Base-by-base conservation (phyloP, 2,797 vertebrate genomes). In the Pangasius djambal region DNA sequence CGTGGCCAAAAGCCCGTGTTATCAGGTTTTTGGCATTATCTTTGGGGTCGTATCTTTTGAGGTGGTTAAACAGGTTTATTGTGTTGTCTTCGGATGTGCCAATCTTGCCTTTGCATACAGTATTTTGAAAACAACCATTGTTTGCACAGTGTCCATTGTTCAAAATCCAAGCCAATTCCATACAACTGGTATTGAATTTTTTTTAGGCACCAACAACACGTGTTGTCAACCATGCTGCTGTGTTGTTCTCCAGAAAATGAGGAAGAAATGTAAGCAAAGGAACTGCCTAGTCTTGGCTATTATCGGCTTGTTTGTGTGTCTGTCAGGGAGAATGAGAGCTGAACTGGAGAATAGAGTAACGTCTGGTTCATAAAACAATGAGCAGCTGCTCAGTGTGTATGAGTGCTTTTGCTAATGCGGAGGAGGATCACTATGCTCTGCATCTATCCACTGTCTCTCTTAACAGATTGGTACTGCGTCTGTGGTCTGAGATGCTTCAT, bases 321-420 rank as follows among this genome's bases (percentile, higher is more conserved):
- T 50, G 44, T n/a, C 20, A 13, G 72, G 40, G 44, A 77, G 44
- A 77, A 77, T 50, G 44, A 77, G 44, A 28, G 10, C n/a, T 37
- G 50, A 8, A 50, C 44, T 84, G 8, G 40, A 67, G 82, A 67
- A 50, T 50, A 67, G 61, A 18, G 3, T 84, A n/a, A 50, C 9
- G 61, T 69, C 44, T 67, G 44, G 15, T 50, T 84, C 10, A 48
- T 67, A n/a, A 48, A 65, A 65, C 61, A 67, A 12, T 84, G 61
- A 84, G 61, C 40, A 84, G 44, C 44, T 31, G 28, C 61, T 84
- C 83, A n/a, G 59, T n/a, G 25, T 83, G 40, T 44, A 83, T 2
- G 4, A 50, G 82, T 48, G 52, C 18, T 34, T 81, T 57, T 22
- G 52, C 37, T 57, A 20, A 28, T 61, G 63, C 25, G 25, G 83